These are phyloP conservation scores for Eubucco bourcierii DNA, from an alignment of 2,113 vertebrate species.

Conservation along the genomic window DNA sequence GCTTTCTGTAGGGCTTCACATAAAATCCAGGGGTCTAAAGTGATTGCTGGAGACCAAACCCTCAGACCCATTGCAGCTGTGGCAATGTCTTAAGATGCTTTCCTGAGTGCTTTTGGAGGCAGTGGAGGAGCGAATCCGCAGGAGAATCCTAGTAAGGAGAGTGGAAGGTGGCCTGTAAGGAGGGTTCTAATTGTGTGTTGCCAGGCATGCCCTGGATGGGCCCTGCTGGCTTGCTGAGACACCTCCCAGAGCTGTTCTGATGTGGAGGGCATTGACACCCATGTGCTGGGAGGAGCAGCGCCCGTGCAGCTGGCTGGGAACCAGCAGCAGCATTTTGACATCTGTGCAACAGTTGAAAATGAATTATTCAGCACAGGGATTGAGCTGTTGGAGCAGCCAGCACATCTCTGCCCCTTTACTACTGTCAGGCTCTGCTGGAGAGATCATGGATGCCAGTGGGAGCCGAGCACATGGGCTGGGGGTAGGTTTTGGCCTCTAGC, in stretches of 20 bases:
- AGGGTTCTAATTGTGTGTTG: background rate
- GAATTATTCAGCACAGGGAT: constrained; percentile 68
- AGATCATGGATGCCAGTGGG: constrained; percentile 43
- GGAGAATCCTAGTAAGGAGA: background rate
- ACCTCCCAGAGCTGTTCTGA: background rate
- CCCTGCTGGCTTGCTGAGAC: constrained; percentile 13
- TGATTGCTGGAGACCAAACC: background rate
- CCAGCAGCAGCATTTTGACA: constrained; percentile 66
- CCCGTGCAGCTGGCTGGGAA: constrained; percentile 53
- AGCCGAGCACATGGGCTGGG: constrained; percentile 55
- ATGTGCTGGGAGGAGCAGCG: background rate
- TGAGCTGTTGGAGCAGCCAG: constrained; percentile 51
- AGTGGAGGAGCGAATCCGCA: background rate
- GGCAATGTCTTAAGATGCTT: background rate
- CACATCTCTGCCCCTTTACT: constrained; percentile 57
- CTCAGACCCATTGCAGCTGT: background rate
- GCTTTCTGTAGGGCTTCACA: background rate
- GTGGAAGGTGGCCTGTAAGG: background rate
- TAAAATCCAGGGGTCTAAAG: background rate
- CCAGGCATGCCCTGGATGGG: background rate
- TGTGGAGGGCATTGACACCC: background rate
- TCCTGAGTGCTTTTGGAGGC: background rate
- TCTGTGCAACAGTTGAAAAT: constrained; percentile 71
- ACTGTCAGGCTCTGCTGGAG: constrained; percentile 28
- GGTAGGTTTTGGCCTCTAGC: constrained; percentile 57